Evolutionary conservation across 2,797 vertebrate genomes (phyloP).

Genomic region (Decapterus maruadsi): DNA sequence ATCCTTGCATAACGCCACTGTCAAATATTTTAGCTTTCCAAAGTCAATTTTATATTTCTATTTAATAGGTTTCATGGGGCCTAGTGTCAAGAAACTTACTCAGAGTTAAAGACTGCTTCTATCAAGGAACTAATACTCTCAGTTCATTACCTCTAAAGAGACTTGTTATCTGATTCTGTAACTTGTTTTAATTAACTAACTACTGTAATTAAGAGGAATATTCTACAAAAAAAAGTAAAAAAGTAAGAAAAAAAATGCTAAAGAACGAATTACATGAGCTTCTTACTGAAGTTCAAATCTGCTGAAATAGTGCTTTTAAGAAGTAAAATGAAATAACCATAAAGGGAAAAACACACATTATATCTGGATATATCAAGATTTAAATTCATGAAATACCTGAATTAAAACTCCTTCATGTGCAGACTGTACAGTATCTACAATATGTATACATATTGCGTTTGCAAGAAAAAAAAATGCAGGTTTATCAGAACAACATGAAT

Average conservation of each 20-base stretch:
- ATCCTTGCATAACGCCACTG: slow-evolving; percentile 48
- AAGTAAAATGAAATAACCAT: too few species aligned
- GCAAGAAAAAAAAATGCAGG: too few species aligned
- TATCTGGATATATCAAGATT: too few species aligned
- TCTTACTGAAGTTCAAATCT: slow-evolving; percentile 8
- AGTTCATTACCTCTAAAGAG: slow-evolving; percentile 41
- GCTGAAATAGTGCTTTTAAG: neutral
- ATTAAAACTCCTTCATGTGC: too few species aligned
- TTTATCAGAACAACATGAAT: too few species aligned
- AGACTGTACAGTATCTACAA: too few species aligned
- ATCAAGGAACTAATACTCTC: slow-evolving; percentile 54
- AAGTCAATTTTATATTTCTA: slow-evolving; percentile 54
- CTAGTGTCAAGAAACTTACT: slow-evolving; percentile 49
- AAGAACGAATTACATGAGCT: neutral
- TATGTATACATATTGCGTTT: too few species aligned
- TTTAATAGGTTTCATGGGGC: slow-evolving; percentile 56
- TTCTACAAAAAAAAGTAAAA: slow-evolving; percentile 27
- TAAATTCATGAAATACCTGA: too few species aligned
- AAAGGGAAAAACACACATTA: too few species aligned
- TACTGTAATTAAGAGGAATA: slow-evolving; percentile 45
- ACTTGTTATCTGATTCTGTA: slow-evolving; percentile 45
- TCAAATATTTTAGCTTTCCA: slow-evolving; percentile 59
- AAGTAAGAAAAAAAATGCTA: neutral
- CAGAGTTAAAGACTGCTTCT: slow-evolving; percentile 38
- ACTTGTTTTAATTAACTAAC: slow-evolving; percentile 53